A percentile compares a stretch with the other conserved stretches of the same genome.
These are phyloP conservation scores for Pollimyrus isidori DNA, from an alignment of 2,113 vertebrate species.

Conservation along the genomic window DNA sequence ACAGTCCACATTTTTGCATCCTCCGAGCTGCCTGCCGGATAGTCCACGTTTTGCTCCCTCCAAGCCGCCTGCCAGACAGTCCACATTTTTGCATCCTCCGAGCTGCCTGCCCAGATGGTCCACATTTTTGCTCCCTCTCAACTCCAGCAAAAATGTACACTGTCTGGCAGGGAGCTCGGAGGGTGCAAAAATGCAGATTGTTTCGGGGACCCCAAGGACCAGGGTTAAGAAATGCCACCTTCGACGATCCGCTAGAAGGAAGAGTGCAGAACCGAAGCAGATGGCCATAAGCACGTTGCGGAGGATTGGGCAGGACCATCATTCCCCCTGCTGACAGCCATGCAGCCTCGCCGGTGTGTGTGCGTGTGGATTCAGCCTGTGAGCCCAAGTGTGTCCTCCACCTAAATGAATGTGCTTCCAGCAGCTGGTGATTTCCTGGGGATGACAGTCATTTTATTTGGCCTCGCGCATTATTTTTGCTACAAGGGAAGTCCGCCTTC, in stretches of 20 bases:
- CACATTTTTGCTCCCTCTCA: not conserved
- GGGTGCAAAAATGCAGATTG: not conserved
- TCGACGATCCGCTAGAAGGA: not conserved
- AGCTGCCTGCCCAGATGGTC: too few species aligned
- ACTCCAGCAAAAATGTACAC: not conserved
- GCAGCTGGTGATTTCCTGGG: not conserved
- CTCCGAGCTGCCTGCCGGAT: not conserved
- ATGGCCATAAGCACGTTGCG: not conserved
- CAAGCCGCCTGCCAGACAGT: too few species aligned
- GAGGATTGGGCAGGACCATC: not conserved
- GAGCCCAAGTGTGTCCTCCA: not conserved
- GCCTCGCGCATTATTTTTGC: conserved; percentile 24
- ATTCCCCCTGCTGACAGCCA: not conserved
- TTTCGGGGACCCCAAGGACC: not conserved
- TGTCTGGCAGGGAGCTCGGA: not conserved
- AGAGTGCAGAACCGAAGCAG: not conserved
- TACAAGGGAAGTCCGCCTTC: not conserved
- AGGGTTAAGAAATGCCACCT: not conserved
- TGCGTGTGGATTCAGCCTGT: not conserved
- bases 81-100: not conserved
- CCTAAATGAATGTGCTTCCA: not conserved
- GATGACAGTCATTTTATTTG: conserved; percentile 38
- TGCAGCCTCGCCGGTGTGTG: not conserved
- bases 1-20: not conserved
- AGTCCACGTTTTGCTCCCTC: not conserved